Evolutionary conservation across 2,888 invertebrate species (phyloP), one percentile per base, ranked within the genome.

Genomic region (Dascillus cervinus): DNA sequence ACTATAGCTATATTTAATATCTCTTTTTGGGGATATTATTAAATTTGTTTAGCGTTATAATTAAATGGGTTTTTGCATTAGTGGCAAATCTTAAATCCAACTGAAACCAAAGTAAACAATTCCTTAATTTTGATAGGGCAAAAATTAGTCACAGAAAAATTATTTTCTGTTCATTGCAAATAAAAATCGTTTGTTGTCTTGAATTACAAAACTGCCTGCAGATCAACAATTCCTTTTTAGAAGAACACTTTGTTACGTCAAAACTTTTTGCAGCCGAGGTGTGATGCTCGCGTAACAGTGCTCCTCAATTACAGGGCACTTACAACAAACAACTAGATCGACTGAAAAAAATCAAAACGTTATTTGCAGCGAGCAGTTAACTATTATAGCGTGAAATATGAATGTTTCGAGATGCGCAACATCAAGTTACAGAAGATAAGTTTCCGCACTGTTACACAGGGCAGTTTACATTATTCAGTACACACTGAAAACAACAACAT

Each of bases 391-490:
- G n/a, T 28, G 28, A 20, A 28, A 21, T 21, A 13, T 10, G 21
- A 13, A 21, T 28, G 21, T 28, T 21, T 28, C 28, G 21, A 19
- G 11, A 13, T 10, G 21, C 14, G 21, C 11, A 5, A 30, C 30
- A 30, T 24, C 23, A 19, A 25, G 30, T 30, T 19, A 24, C 19
- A 15, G 17, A 30, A 24, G 30, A 30, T 30, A 30, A 19, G 30
- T 30, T 30, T 30, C 23, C 30, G 12, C 24, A 20, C 13, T 15
- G 15, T 24, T 23, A 22, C 23, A 30, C 24, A 24, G 23, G 22
- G 15, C 29, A 22, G 29, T n/a, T n/a, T 30, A 24, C 30, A 30
- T 30, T 30, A 32, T 32, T 32, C 22, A 22, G 22, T 32, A 26
- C 26, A 13, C 21, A 32, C 17, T 17, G 22, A 32, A 32, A 21